Percentiles rank a stretch among this genome's conserved stretches.
These are phyloP conservation scores for Phaedon cochleariae DNA, from an alignment of 2,888 invertebrate genomes.

Conservation along the genomic window DNA sequence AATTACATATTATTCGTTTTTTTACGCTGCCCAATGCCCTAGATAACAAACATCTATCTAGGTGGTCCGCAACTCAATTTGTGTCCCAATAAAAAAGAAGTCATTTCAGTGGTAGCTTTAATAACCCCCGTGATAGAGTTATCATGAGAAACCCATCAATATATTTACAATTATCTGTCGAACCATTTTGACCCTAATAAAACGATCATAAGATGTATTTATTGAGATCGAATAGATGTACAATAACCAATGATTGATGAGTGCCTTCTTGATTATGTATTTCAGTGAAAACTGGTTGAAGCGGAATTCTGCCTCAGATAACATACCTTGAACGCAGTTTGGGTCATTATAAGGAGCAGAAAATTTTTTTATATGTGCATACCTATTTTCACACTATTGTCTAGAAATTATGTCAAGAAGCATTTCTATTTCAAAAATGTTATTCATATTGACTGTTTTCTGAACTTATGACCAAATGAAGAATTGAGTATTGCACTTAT, in stretches of 20 bases:
- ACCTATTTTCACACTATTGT: no score
- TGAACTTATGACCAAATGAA: no score
- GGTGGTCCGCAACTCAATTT: background rate
- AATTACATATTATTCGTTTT: slow-evolving; percentile 46
- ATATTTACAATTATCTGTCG: background rate
- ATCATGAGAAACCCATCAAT: background rate
- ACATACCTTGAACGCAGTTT: no score
- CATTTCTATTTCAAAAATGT: no score
- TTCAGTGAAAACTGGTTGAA: no score
- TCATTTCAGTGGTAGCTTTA: background rate
- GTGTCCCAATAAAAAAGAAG: slow-evolving; percentile 2
- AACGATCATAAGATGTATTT: background rate
- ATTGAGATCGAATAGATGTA: background rate
- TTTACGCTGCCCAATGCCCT: background rate
- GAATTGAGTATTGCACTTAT: no score
- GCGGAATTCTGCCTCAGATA: no score
- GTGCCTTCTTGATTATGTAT: no score
- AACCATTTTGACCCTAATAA: background rate
- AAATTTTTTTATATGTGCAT: no score
- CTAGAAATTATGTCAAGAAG: no score
- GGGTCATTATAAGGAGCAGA: no score
- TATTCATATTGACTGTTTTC: no score
- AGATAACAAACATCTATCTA: background rate
- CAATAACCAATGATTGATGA: background rate
- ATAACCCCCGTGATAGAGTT: background rate